Evolutionary conservation across 2,888 invertebrate species (phyloP).

Genomic region (Mesoligia furuncula): DNA sequence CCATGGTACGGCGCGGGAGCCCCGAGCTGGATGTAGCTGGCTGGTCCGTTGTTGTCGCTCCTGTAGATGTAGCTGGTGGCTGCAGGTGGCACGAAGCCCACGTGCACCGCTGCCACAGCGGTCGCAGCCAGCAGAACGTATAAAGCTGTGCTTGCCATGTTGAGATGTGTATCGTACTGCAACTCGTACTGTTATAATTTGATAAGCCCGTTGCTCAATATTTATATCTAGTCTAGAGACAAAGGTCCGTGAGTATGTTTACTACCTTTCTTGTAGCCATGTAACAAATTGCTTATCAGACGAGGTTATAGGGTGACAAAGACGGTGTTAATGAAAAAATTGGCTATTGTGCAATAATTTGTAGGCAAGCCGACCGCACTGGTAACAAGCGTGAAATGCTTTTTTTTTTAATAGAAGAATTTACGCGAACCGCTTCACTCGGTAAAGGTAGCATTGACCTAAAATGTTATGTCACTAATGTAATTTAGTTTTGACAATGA

Average conservation of each 20-base stretch:
- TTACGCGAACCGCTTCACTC: slow-evolving; percentile 58
- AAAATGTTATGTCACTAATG: slow-evolving; percentile 56
- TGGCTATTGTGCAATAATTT: slow-evolving; percentile 80
- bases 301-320: slow-evolving; percentile 89
- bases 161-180: slow-evolving; percentile 81
- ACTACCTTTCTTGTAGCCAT: slow-evolving; percentile 85
- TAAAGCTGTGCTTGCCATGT: slow-evolving; percentile 79
- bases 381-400: slow-evolving; percentile 79
- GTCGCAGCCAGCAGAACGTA: slow-evolving; percentile 76
- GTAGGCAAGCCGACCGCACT: slow-evolving; percentile 76
- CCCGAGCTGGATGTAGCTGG: slow-evolving; percentile 85
- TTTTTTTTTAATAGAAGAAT: slow-evolving; percentile 71
- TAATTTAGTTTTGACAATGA: slow-evolving; percentile 32
- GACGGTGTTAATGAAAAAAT: slow-evolving; percentile 83
- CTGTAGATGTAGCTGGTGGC: slow-evolving; percentile 90
- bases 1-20: slow-evolving; percentile 77
- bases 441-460: slow-evolving; percentile 59
- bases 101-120: slow-evolving; percentile 78
- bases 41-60: slow-evolving; percentile 87
- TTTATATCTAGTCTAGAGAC: slow-evolving; percentile 86
- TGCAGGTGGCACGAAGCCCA: slow-evolving; percentile 85
- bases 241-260: slow-evolving; percentile 83
- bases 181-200: slow-evolving; percentile 84
- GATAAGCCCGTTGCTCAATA: slow-evolving; percentile 86
- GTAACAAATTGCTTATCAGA: slow-evolving; percentile 86